Evolutionary conservation across 1,140 invertebrate species (phyloP).

Genomic region (Adoxophyes honmai): DNA sequence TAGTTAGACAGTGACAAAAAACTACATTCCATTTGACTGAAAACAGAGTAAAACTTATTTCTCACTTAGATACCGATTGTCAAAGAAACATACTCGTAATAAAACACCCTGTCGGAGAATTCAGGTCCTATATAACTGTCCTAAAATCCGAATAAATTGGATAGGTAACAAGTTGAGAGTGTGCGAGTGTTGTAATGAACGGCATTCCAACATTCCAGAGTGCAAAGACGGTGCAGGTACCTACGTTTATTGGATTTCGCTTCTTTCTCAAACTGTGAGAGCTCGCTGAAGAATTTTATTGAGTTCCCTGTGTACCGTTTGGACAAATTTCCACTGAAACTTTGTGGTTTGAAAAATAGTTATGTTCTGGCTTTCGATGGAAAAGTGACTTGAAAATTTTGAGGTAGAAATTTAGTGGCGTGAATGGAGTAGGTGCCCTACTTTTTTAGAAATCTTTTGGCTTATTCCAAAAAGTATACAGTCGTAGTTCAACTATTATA

Average conservation of each 20-base stretch:
- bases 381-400: too few species aligned
- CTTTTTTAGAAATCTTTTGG: too few species aligned
- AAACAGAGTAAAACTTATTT: too few species aligned
- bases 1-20: too few species aligned
- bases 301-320: slow-evolving; percentile 10
- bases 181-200: slow-evolving; percentile 53
- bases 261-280: slow-evolving; percentile 27
- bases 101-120: slow-evolving; percentile 21
- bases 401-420: too few species aligned
- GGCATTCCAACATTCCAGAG: slow-evolving; percentile 51
- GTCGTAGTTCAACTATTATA: too few species aligned
- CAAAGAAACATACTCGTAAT: slow-evolving; percentile 16
- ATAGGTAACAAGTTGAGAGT: slow-evolving; percentile 61
- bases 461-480: too few species aligned
- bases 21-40: too few species aligned
- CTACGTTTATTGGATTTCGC: slow-evolving; percentile 58
- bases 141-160: slow-evolving; percentile 53
- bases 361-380: too few species aligned
- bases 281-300: slow-evolving; percentile 12
- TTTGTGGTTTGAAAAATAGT: not conserved
- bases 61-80: too few species aligned
- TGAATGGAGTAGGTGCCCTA: too few species aligned
- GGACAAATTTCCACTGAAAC: slow-evolving; percentile 6
- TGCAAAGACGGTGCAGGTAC: slow-evolving; percentile 50
- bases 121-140: slow-evolving; percentile 24